Conservation (phyloP, 2,888 invertebrate species). For the Erpobdella octoculata region DNA sequence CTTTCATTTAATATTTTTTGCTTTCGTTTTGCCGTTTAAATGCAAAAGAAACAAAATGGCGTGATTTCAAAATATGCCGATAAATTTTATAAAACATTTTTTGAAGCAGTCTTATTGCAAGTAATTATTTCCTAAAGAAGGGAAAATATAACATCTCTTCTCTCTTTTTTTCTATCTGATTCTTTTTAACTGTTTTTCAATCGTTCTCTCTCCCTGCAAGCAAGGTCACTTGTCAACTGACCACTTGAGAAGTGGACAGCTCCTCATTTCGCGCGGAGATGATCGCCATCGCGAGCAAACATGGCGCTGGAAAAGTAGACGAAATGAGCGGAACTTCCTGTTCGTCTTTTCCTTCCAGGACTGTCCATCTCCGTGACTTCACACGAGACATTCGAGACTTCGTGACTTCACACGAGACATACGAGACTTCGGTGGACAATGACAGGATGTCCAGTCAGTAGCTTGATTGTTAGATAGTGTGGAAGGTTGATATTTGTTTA, state of each 20-base stretch:
- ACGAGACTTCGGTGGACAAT: too few species aligned
- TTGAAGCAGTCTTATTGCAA: too few species aligned
- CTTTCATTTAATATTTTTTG: too few species aligned
- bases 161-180: background rate
- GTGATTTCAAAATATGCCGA: too few species aligned
- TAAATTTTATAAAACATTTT: too few species aligned
- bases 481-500: too few species aligned
- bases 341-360: background rate
- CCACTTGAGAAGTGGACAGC: background rate
- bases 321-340: background rate
- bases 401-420: too few species aligned
- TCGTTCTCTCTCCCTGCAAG: background rate
- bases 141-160: background rate
- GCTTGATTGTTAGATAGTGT: too few species aligned
- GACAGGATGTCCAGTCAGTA: too few species aligned
- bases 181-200: background rate
- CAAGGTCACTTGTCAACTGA: constrained; percentile 1
- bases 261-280: background rate
- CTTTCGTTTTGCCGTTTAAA: too few species aligned
- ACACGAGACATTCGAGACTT: too few species aligned
- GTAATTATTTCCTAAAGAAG: background rate
- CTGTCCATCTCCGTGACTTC: background rate
- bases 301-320: background rate
- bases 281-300: background rate
- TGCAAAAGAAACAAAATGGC: too few species aligned